These are phyloP conservation scores for Thunnus albacares DNA, from an alignment of 2,797 vertebrate species.

Conservation along the genomic window DNA sequence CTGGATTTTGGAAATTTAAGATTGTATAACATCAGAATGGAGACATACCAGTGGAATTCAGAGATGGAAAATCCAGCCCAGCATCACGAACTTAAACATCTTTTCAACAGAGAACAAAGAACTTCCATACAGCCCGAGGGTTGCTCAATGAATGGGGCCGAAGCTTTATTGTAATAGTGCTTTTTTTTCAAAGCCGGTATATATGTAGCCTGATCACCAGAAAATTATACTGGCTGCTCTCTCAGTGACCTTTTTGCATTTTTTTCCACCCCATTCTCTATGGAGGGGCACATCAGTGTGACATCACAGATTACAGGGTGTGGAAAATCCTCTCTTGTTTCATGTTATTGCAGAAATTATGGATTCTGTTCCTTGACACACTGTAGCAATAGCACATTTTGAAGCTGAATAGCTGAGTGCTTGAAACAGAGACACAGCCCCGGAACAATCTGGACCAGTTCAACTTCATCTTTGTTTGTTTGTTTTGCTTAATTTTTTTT, in stretches of 20 bases:
- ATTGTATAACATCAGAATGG: constrained; percentile 12
- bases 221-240: constrained; percentile 58
- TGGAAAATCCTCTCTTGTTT: constrained; percentile 56
- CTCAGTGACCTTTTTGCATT: constrained; percentile 50
- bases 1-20: neutral
- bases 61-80: constrained; percentile 11
- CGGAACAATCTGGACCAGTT: constrained; percentile 9
- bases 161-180: constrained; percentile 31
- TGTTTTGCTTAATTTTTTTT: neutral
- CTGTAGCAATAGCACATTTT: constrained; percentile 12
- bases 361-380: constrained; percentile 24
- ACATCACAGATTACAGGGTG: constrained; percentile 56
- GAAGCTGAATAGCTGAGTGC: neutral
- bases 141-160: constrained; percentile 32
- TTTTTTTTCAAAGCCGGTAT: constrained; percentile 28
- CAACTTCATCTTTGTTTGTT: neutral
- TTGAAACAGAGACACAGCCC: neutral
- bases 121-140: constrained; percentile 46
- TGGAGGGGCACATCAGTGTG: constrained; percentile 43
- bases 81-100: constrained; percentile 46
- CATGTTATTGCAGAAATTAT: constrained; percentile 48
- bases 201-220: constrained; percentile 56
- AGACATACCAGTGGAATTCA: neutral
- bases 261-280: constrained; percentile 31
- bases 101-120: constrained; percentile 51